Conservation (phyloP, 2,113 vertebrate species). For the Mus musculus region GRCm39 chr6:90917001-90917500, state of each 20-base stretch:
- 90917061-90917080: background rate
- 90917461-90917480: background rate
- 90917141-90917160: background rate
- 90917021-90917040: background rate
- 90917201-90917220: background rate
- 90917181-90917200: background rate
- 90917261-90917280: background rate
- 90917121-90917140: no score
- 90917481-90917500: background rate
- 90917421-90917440: background rate
- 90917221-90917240: background rate
- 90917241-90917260: background rate
- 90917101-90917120: background rate
- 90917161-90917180: background rate
- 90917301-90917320: background rate
- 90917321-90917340: background rate
- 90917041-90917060: no score
- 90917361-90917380: background rate
- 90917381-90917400: background rate
- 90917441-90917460: background rate
- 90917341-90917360: background rate
- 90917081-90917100: background rate
- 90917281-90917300: background rate
- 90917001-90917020: rapidly evolving
- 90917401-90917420: background rate